Evolutionary conservation across 2,888 invertebrate species (phyloP).

Genomic region (Chrysolina haemoptera): DNA sequence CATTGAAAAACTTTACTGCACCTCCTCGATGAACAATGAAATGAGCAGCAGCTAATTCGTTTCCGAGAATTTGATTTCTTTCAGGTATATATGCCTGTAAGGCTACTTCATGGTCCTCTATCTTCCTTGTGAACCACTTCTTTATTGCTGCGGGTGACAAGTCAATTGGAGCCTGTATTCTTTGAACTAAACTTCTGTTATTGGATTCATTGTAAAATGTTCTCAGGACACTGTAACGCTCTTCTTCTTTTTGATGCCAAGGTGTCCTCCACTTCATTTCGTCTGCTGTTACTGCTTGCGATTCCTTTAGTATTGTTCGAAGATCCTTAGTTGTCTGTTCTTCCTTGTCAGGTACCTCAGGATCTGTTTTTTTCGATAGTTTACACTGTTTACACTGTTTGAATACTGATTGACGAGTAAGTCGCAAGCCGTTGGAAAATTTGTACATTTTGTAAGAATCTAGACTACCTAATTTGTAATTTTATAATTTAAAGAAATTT

Average conservation of each 20-base stretch:
- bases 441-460: slow-evolving; percentile 28
- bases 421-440: slow-evolving; percentile 20
- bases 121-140: slow-evolving; percentile 74
- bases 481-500: background rate
- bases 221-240: slow-evolving; percentile 75
- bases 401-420: slow-evolving; percentile 19
- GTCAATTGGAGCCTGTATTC: slow-evolving; percentile 70
- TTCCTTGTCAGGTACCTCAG: slow-evolving; percentile 16
- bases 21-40: slow-evolving; percentile 85
- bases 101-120: slow-evolving; percentile 71
- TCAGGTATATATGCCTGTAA: slow-evolving; percentile 76
- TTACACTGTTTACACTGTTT: slow-evolving; percentile 33
- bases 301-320: slow-evolving; percentile 39
- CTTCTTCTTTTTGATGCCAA: slow-evolving; percentile 74
- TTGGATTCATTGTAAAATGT: slow-evolving; percentile 73
- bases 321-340: slow-evolving; percentile 31
- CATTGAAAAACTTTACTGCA: slow-evolving; percentile 75
- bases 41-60: slow-evolving; percentile 89
- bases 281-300: slow-evolving; percentile 49
- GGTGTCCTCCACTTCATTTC: slow-evolving; percentile 77
- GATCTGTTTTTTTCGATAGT: slow-evolving; percentile 20
- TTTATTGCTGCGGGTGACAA: slow-evolving; percentile 71
- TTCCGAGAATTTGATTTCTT: slow-evolving; percentile 75
- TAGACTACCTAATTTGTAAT: background rate
- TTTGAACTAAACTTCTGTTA: slow-evolving; percentile 69